A percentile compares a stretch with the other conserved stretches of the same genome.
Conservation (phyloP, 2,113 vertebrate species). For the Toxostoma redivivum region DNA sequence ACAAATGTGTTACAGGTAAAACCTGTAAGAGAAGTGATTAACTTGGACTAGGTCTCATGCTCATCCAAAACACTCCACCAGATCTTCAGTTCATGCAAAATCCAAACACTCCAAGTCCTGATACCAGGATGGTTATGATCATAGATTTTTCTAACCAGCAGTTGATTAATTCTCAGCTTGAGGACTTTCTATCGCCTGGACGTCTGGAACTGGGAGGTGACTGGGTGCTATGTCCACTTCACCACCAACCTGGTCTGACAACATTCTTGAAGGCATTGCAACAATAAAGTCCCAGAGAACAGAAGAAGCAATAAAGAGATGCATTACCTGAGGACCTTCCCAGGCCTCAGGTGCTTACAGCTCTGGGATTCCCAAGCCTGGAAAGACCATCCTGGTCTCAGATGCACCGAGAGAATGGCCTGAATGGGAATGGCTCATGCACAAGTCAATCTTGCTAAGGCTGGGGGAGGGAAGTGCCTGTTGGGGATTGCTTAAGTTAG, state of each 20-base stretch:
- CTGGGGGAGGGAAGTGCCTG: not conserved
- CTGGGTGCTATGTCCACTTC: not conserved
- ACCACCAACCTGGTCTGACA: not conserved
- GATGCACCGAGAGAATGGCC: not conserved
- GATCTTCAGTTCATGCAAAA: not conserved
- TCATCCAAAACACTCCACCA: not conserved
- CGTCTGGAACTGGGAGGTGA: not conserved
- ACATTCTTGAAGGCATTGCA: conserved; percentile 30
- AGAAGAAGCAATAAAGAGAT: not conserved
- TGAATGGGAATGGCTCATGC: not conserved
- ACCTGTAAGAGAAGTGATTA: not conserved
- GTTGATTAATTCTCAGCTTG: not conserved
- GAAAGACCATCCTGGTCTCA: not conserved
- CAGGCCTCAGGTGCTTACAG: not conserved
- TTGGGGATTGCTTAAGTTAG: not conserved
- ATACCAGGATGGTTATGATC: not conserved
- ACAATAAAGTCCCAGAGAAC: not conserved
- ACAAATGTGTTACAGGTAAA: not conserved
- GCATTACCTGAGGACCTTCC: not conserved
- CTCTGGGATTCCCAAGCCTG: not conserved
- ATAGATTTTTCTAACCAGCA: not conserved
- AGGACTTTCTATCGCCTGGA: not conserved
- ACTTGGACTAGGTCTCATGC: not conserved
- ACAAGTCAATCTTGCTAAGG: not conserved
- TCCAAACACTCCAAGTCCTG: not conserved